These are phyloP conservation scores for Cetoscarus ocellatus DNA, from an alignment of 2,797 vertebrate genomes.

Conservation along the genomic window DNA sequence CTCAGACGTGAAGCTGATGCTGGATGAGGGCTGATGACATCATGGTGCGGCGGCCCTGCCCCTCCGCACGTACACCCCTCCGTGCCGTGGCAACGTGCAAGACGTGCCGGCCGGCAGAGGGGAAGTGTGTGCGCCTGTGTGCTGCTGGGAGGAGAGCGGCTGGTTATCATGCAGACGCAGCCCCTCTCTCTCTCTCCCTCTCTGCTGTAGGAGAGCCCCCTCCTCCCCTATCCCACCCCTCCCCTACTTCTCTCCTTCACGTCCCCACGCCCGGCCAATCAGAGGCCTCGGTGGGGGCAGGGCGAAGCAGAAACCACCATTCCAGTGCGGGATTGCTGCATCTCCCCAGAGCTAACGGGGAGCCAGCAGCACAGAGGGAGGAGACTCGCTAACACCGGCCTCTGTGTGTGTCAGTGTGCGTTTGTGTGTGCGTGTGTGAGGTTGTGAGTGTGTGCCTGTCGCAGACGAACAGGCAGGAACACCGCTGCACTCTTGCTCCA, in stretches of 20 bases:
- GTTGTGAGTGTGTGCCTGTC: constrained; percentile 40
- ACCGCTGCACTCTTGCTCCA: constrained; percentile 47
- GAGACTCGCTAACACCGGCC: constrained; percentile 51
- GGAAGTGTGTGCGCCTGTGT: neutral
- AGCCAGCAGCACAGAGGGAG: constrained; percentile 65
- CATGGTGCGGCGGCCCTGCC: constrained; percentile 44
- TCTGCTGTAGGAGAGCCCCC: constrained; percentile 38
- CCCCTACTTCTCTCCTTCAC: constrained; percentile 20
- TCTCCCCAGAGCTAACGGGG: constrained; percentile 64
- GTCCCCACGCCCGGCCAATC: constrained; percentile 68
- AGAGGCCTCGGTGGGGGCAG: constrained; percentile 64
- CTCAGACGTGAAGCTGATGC: constrained; percentile 31
- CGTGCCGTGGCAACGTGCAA: constrained; percentile 57
- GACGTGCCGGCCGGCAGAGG: constrained; percentile 37
- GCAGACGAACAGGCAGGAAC: constrained; percentile 60
- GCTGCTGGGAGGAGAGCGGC: constrained; percentile 15
- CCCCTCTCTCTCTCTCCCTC: constrained; percentile 17
- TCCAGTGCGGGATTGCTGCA: constrained; percentile 63
- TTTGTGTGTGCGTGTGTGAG: constrained; percentile 25
- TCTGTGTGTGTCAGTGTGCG: constrained; percentile 44
- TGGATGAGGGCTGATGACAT: constrained; percentile 54
- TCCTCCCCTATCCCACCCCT: constrained; percentile 7
- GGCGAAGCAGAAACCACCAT: constrained; percentile 60
- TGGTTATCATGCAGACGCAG: constrained; percentile 44
- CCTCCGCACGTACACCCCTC: constrained; percentile 64